Base-by-base conservation (phyloP, 2,113 vertebrate species). In the Callopanchax toddi region DNA sequence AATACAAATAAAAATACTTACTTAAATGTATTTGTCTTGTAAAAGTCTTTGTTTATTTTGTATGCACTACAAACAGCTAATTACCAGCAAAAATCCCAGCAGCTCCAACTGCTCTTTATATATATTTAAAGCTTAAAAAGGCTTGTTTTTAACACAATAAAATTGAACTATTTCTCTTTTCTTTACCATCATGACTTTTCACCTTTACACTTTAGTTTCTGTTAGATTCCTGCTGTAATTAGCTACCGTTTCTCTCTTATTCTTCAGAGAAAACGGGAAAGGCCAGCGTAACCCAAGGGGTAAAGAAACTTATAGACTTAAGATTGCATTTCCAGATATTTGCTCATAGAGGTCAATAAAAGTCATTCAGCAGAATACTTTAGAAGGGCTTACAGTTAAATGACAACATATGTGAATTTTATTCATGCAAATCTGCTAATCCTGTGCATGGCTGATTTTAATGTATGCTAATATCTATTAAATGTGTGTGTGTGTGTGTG, bases 81-180 rank as follows among this genome's bases (percentile, higher is more conserved):
- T n/a, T n/a, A n/a, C n/a, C n/a, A n/a, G n/a, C n/a, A n/a, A n/a
- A n/a, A n/a, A n/a, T n/a, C n/a, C n/a, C n/a, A n/a, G n/a, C n/a
- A n/a, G n/a, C n/a, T n/a, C n/a, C n/a, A n/a, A n/a, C n/a, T n/a
- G n/a, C n/a, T n/a, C n/a, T n/a, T n/a, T n/a, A n/a, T 29, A 32
- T 57, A 63, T 66, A 80, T 83, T 78, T 78, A 78, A 85, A 81
- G 75, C 54, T 43, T 67, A 32, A 76, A 67, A 74, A 66, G 45
- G 23, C 12, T 60, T 64, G 40, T 57, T 76, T 69, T 60, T 48
- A 18, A 51, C n/a, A n/a, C n/a, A 83, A 21, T 25, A 21, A 12
- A 16, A 42, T 23, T 50, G 20, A 60, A 51, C 60, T 11, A 52
- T 3, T 37, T 34, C 46, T 45, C 70, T 36, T 3, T 37, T 34